A percentile compares a stretch with the other conserved stretches of the same genome.
Conservation (phyloP, 2,888 invertebrate genomes). For the Melolontha melolontha region DNA sequence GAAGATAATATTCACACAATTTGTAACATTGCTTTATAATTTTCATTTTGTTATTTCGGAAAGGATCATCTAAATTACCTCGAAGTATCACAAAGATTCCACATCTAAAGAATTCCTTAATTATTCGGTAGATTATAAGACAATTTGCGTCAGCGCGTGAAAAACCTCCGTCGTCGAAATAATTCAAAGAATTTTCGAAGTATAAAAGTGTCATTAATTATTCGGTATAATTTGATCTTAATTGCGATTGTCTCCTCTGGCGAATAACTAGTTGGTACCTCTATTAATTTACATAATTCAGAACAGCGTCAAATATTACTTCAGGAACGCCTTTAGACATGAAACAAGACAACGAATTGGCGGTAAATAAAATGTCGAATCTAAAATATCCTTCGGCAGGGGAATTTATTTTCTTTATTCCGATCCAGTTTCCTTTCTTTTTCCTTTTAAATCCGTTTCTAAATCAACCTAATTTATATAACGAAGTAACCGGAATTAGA, state of each 20-base stretch:
- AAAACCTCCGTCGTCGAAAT: neutral
- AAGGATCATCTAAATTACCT: constrained; percentile 9
- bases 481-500: constrained; percentile 40
- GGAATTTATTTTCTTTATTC: constrained; percentile 20
- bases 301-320: constrained; percentile 29
- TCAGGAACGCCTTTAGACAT: neutral
- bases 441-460: constrained; percentile 34
- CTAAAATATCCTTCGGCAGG: constrained; percentile 5
- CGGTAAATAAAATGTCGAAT: neutral
- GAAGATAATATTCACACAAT: too few species aligned
- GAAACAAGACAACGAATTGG: neutral
- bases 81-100: constrained; percentile 10
- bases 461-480: constrained; percentile 41
- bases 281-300: constrained; percentile 32
- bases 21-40: neutral
- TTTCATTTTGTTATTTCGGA: constrained; percentile 12
- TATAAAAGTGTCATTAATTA: constrained; percentile 20
- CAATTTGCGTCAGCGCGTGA: constrained; percentile 6
- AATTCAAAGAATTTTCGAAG: constrained; percentile 16
- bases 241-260: constrained; percentile 17
- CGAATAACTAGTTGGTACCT: constrained; percentile 10
- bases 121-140: constrained; percentile 16
- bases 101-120: constrained; percentile 16
- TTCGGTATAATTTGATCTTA: constrained; percentile 21
- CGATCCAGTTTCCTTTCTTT: neutral